These are phyloP conservation scores for Hydroisotoma schaefferi DNA, from an alignment of 2,888 invertebrate species.

Conservation along the genomic window DNA sequence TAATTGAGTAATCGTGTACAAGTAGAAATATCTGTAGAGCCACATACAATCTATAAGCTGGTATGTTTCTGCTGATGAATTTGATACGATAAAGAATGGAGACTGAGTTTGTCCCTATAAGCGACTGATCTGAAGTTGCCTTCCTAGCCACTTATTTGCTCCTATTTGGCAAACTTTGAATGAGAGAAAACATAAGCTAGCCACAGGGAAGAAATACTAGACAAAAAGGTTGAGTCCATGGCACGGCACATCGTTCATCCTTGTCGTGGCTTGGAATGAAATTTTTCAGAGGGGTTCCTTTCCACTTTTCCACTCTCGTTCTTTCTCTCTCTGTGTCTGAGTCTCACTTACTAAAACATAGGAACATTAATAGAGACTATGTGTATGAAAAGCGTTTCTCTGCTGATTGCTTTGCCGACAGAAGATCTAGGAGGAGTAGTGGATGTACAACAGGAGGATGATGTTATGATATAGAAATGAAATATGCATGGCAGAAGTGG, in stretches of 20 bases:
- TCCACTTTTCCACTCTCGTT: no score
- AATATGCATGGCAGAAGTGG: constrained; percentile 19
- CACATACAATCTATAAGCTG: no score
- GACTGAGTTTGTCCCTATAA: constrained; percentile 6
- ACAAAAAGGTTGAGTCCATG: no score
- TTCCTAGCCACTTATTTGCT: neutral
- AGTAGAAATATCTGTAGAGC: no score
- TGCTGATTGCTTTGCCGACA: no score
- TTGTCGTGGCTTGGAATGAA: constrained; percentile 10
- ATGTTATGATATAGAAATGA: constrained; percentile 13
- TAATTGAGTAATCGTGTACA: no score
- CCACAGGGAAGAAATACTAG: no score
- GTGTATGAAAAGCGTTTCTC: neutral
- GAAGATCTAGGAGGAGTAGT: no score
- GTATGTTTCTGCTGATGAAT: constrained; percentile 24
- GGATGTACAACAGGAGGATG: no score
- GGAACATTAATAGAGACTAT: neutral
- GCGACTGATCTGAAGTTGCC: neutral
- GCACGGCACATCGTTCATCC: constrained; percentile 12
- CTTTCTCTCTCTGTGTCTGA: no score
- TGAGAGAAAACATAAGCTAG: constrained; percentile 7
- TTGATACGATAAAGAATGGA: constrained; percentile 30
- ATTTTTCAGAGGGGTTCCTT: constrained; percentile 2
- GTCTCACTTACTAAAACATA: no score
- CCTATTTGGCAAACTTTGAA: neutral